A percentile compares a stretch with the other conserved stretches of the same genome.
These are phyloP conservation scores for Chloroceryle aenea DNA, from an alignment of 2,113 vertebrate species.

Conservation along the genomic window DNA sequence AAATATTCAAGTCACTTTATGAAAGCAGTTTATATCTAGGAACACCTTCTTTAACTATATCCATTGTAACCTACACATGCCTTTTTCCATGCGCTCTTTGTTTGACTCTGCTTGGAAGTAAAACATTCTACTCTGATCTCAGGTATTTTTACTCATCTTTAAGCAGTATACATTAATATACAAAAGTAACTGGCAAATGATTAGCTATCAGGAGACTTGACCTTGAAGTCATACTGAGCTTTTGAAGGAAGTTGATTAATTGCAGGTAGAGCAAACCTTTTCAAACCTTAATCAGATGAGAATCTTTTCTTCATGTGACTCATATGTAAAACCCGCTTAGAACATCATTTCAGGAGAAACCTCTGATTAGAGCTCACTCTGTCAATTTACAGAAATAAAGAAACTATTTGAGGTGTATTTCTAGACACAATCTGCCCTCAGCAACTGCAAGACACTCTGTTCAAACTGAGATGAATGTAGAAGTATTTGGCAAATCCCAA, in stretches of 20 bases:
- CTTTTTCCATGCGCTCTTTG: background rate
- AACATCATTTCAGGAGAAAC: background rate
- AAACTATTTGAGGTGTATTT: background rate
- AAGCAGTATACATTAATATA: background rate
- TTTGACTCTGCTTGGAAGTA: background rate
- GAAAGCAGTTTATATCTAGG: background rate
- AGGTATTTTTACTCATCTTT: background rate
- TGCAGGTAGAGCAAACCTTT: background rate
- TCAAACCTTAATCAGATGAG: background rate
- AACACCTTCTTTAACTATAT: background rate
- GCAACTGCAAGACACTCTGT: background rate
- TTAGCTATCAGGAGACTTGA: background rate
- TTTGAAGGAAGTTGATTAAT: constrained; percentile 7
- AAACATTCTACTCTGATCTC: background rate
- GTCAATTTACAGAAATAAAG: background rate
- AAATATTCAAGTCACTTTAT: background rate
- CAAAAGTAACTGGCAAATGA: background rate
- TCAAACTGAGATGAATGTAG: background rate
- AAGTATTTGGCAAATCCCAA: background rate
- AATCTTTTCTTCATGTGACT: background rate
- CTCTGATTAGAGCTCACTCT: background rate
- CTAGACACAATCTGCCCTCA: background rate
- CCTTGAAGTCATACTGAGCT: background rate
- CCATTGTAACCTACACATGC: background rate
- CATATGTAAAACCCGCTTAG: background rate